Conservation (phyloP, 2,113 vertebrate species). For the Oplegnathus fasciatus region DNA sequence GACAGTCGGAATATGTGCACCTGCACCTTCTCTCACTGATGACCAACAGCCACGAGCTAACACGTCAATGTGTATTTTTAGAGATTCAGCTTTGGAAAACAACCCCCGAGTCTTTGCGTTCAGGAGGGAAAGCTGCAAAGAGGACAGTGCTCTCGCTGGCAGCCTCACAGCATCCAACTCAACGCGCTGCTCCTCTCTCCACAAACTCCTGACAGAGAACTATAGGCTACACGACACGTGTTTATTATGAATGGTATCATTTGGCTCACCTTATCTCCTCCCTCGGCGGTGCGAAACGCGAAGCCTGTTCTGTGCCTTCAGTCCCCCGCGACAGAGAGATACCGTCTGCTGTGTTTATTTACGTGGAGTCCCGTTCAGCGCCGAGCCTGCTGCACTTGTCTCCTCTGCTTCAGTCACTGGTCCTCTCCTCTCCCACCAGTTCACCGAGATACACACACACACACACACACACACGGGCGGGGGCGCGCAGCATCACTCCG, state of each 20-base stretch:
- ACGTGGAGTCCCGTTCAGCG: conserved; percentile 62
- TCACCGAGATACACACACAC: conserved; percentile 37
- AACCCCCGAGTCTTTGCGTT: background rate
- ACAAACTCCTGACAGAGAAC: conserved; percentile 70
- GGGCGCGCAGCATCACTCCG: conserved; percentile 67
- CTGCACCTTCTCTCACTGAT: conserved; percentile 37
- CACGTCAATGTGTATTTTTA: background rate
- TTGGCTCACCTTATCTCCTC: conserved; percentile 56
- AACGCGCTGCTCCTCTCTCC: background rate
- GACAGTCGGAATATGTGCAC: conserved; percentile 50
- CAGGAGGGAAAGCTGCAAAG: background rate
- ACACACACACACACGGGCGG: conserved; percentile 39
- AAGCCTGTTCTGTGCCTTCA: conserved; percentile 17
- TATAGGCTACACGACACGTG: conserved; percentile 50
- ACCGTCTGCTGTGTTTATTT: conserved; percentile 50
- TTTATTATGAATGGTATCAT: conserved; percentile 7
- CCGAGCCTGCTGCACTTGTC: conserved; percentile 57
- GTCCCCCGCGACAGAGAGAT: conserved; percentile 26
- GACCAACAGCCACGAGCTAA: background rate
- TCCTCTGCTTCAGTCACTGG: conserved; percentile 64
- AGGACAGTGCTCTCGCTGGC: background rate
- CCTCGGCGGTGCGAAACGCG: conserved; percentile 37
- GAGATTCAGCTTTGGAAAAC: background rate
- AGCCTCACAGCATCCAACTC: conserved; percentile 39
- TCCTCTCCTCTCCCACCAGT: conserved; percentile 67